Conservation (phyloP, 2,113 vertebrate species). For the Electrona antarctica region DNA sequence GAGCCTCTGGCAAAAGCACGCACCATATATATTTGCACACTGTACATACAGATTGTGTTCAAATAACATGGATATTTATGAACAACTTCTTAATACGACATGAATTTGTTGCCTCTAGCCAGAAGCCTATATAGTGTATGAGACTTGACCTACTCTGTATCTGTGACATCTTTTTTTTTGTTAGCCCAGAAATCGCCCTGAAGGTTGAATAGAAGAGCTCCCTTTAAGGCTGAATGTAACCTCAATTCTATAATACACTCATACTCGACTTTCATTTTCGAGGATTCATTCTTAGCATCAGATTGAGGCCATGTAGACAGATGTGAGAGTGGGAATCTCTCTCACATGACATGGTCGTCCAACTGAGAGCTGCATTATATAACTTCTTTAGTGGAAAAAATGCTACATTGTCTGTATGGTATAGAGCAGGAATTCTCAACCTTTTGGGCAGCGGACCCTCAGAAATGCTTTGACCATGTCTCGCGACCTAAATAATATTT, state of each 20-base stretch:
- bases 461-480: too few species aligned
- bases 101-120: not conserved
- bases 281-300: constrained; percentile 34
- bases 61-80: constrained; percentile 14
- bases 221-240: constrained; percentile 28
- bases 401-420: too few species aligned
- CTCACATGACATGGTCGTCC: too few species aligned
- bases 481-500: too few species aligned
- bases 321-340: not conserved
- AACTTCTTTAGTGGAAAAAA: too few species aligned
- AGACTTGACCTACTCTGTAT: not conserved
- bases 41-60: constrained; percentile 8
- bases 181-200: not conserved
- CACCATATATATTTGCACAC: not conserved
- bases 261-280: constrained; percentile 23
- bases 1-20: not conserved
- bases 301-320: constrained; percentile 8
- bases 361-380: too few species aligned
- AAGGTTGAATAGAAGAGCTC: constrained; percentile 37
- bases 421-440: too few species aligned
- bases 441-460: too few species aligned
- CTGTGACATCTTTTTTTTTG: constrained; percentile 11
- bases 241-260: constrained; percentile 15
- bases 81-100: constrained; percentile 16
- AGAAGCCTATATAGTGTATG: too few species aligned